Percentiles rank a stretch among this genome's conserved stretches.
These are phyloP conservation scores for Hypothenemus hampei DNA, from an alignment of 1,140 invertebrate species.

Conservation along the genomic window DNA sequence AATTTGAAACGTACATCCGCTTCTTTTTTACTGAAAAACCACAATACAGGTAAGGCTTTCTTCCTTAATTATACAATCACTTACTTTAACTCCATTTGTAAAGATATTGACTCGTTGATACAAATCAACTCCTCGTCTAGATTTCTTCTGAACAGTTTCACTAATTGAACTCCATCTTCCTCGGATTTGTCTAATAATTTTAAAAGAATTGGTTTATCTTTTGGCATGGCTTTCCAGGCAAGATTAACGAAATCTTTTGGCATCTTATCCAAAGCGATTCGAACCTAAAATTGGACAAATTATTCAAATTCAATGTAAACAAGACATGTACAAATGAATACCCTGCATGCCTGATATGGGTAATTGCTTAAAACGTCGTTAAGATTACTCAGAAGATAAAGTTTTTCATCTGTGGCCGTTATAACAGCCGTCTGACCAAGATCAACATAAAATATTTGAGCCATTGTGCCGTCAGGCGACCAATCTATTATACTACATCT, in stretches of 20 bases:
- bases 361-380: conserved; percentile 42
- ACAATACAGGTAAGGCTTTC: too few species aligned
- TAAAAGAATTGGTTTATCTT: conserved; percentile 45
- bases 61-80: too few species aligned
- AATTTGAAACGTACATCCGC: too few species aligned
- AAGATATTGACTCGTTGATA: conserved; percentile 55
- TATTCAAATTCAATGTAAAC: conserved; percentile 17
- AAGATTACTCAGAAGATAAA: conserved; percentile 44
- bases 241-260: conserved; percentile 47
- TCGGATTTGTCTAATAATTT: conserved; percentile 39
- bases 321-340: conserved; percentile 34
- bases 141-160: conserved; percentile 58
- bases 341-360: conserved; percentile 49
- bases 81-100: conserved; percentile 44
- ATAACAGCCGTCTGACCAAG: conserved; percentile 44
- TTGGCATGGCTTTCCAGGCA: conserved; percentile 47
- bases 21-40: too few species aligned
- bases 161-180: conserved; percentile 43
- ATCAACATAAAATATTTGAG: conserved; percentile 47
- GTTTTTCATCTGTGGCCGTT: conserved; percentile 28
- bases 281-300: conserved; percentile 12
- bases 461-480: conserved; percentile 31
- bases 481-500: conserved; percentile 39
- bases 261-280: conserved; percentile 44
- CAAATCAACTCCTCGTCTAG: conserved; percentile 54